Percentiles rank a stretch among this genome's conserved stretches.
These are phyloP conservation scores for Molorchus minor DNA, from an alignment of 2,888 invertebrate species.

Conservation along the genomic window DNA sequence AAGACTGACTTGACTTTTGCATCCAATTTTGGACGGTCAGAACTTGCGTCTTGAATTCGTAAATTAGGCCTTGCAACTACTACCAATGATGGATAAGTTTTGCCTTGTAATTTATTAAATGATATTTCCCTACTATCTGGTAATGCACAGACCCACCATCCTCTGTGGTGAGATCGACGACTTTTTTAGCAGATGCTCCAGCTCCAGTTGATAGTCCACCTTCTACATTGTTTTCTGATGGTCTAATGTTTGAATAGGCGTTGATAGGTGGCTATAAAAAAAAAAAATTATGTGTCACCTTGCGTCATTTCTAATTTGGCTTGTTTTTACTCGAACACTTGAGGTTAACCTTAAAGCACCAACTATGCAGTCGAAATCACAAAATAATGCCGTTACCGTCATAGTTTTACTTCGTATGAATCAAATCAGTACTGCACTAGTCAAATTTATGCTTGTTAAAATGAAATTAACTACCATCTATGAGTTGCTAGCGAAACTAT, in stretches of 20 bases:
- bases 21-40: conserved; percentile 74
- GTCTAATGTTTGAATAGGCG: conserved; percentile 63
- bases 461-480: no score
- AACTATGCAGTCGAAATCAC: no score
- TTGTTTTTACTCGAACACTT: no score
- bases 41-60: conserved; percentile 71
- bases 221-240: conserved; percentile 76
- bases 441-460: no score
- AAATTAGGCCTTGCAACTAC: conserved; percentile 85
- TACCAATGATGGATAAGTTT: conserved; percentile 87
- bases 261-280: conserved; percentile 21
- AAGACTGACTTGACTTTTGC: conserved; percentile 83
- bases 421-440: no score
- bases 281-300: no score
- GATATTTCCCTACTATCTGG: conserved; percentile 79
- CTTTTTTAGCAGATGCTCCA: conserved; percentile 38
- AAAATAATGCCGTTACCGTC: no score
- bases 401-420: no score
- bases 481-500: no score
- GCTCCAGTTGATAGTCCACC: conserved; percentile 74
- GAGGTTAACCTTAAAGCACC: no score
- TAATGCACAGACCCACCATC: conserved; percentile 68
- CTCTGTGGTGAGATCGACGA: conserved; percentile 72
- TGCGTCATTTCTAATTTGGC: no score
- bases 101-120: conserved; percentile 80